phyloP scores from a whole-genome alignment of 2,797 vertebrate genomes.

The Choloepus didactylus region DNA sequence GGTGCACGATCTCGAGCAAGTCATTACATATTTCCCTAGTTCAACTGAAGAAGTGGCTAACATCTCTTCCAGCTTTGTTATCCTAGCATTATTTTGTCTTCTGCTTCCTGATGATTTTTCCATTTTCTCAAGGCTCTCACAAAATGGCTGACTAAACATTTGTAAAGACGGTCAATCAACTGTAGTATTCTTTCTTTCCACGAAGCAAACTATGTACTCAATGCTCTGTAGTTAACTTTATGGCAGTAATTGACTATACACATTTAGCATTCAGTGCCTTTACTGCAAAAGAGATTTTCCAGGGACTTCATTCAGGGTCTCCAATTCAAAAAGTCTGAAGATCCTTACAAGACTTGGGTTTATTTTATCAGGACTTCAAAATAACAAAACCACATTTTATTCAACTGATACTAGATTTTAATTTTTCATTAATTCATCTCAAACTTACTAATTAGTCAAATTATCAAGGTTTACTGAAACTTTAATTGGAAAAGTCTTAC shows the following conservation, averaged over 20 bases:
- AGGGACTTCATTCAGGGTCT: background rate
- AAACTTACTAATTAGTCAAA: background rate
- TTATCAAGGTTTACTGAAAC: constrained; percentile 45
- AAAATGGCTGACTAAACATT: background rate
- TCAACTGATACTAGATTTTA: constrained; percentile 32
- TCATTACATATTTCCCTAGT: background rate
- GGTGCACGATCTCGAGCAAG: background rate
- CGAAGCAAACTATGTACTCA: background rate
- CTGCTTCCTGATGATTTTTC: background rate
- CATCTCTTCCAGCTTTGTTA: background rate
- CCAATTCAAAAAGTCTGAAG: constrained; percentile 1
- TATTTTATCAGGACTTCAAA: constrained; percentile 21
- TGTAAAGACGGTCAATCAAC: background rate
- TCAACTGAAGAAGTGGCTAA: background rate
- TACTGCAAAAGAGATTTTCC: constrained; percentile 38
- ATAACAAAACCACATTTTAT: constrained; percentile 40
- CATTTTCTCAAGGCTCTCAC: background rate
- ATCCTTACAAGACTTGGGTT: background rate
- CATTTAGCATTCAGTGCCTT: background rate
- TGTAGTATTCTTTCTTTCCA: background rate
- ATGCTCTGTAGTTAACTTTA: background rate
- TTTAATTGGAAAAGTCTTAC: constrained; percentile 45
- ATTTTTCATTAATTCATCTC: constrained; percentile 41
- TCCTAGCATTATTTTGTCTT: background rate
- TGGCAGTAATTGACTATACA: background rate